A percentile compares a stretch with the other conserved stretches of the same genome.
These are phyloP conservation scores for Axis porcinus DNA, from an alignment of 2,113 vertebrate genomes.

Conservation along the genomic window DNA sequence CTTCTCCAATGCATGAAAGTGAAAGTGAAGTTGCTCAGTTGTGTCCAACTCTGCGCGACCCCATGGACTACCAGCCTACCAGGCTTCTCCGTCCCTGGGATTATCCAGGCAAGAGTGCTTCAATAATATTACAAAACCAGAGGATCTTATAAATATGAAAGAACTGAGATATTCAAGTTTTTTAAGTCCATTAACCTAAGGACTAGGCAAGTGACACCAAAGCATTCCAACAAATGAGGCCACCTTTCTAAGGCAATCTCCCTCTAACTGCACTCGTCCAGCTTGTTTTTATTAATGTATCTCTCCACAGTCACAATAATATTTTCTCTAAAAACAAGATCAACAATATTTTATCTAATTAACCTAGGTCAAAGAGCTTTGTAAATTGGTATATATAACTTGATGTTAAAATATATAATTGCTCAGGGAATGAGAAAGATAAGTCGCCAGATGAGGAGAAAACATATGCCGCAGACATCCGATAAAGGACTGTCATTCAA, in stretches of 20 bases:
- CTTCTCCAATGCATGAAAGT: too few relatives aligned
- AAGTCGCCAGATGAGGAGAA: not conserved
- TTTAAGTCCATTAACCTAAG: not conserved
- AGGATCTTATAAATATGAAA: not conserved
- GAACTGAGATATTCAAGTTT: not conserved
- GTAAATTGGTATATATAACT: not conserved
- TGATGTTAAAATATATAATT: slow-evolving; percentile 12
- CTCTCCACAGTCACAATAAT: not conserved
- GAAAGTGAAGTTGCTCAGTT: too few relatives aligned
- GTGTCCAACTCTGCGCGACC: fast-evolving
- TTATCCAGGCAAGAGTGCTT: not conserved
- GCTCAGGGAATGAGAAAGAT: not conserved
- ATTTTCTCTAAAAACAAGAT: not conserved
- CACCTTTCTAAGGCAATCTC: not conserved
- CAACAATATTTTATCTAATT: not conserved
- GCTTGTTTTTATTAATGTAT: not conserved
- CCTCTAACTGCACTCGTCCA: not conserved
- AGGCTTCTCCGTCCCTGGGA: not conserved
- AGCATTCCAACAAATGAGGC: not conserved
- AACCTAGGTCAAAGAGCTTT: not conserved
- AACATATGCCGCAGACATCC: not conserved
- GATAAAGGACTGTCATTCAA: not conserved
- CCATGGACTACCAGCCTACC: not conserved
- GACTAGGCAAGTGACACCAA: not conserved
- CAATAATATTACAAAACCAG: not conserved